Base-by-base conservation (phyloP, 2,113 vertebrate species). In the Gadus macrocephalus region DNA sequence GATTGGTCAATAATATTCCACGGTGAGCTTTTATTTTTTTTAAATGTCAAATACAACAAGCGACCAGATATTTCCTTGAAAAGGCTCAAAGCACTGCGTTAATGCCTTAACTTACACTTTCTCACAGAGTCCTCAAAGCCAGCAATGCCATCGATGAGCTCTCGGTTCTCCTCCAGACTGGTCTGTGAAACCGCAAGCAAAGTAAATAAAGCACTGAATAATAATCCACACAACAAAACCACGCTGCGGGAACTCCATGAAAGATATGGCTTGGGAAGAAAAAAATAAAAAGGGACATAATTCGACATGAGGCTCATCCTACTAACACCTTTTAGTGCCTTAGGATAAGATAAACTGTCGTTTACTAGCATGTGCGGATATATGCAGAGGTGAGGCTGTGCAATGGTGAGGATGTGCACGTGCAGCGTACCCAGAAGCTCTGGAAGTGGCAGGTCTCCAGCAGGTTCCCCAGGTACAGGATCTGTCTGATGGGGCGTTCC, bases 381-480 rank as follows among this genome's bases (percentile, higher is more conserved):
- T 25, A 3, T 25, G 25, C 25, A 25, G 25, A 25, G 25, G 25
- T 35, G 31, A 35, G 31, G 31, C 4, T 35, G 31, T 35, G 31
- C 25, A 35, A 4, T 7, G 28, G 9, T 16, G 27, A 5, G 19
- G 19, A 58, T 59, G 27, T 69, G 53, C 69, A 58, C 5, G 73
- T 49, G 58, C 7, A 19, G 9, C 22, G 0, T 90, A 98, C 96
- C 96, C 96, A 97, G 83, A 98, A 98, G 70, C 94, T 92, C 85
- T 98, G 95, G 86, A 98, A 98, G 81, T 96, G 95, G 69, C 96
- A 97, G 0, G 95, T 95, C 81, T 97, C 95, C 78, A 97, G 86
- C 67, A 98, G 92, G 85, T 97, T 96, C 11, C 96, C 96, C 0
- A 96, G 88, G 81, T 95, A 96, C 1, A 98, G 86, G 83, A 98